Percentiles rank a stretch among this genome's conserved stretches.
Evolutionary conservation across 2,113 vertebrate genomes (phyloP).

Genomic region (Conger conger): DNA sequence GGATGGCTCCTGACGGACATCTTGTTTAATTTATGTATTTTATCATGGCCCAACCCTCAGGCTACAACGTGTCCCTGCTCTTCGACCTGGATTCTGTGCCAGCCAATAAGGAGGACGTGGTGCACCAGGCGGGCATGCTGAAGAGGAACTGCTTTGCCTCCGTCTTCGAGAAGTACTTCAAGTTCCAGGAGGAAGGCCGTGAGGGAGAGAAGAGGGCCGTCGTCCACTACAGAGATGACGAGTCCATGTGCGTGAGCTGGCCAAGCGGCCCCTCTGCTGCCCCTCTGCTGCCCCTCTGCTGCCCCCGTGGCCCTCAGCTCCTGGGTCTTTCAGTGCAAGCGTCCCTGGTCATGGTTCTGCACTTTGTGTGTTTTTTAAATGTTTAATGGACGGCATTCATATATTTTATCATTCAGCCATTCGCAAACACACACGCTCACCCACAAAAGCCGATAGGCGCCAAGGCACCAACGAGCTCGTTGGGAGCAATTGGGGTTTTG

Average conservation of each 20-base stretch:
- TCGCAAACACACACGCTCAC: no score
- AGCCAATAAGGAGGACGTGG: conserved; percentile 79
- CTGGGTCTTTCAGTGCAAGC: no score
- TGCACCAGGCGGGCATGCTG: conserved; percentile 80
- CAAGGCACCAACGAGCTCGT: no score
- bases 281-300: no score
- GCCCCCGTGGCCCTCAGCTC: no score
- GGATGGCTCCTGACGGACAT: not conserved
- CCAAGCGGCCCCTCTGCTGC: no score
- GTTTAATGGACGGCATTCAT: no score
- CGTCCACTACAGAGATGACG: conserved; percentile 97
- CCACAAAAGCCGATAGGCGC: no score
- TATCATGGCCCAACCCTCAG: conserved; percentile 50
- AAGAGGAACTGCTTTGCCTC: conserved; percentile 97
- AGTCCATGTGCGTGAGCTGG: conserved; percentile 84
- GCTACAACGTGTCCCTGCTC: conserved; percentile 86
- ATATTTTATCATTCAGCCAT: no score
- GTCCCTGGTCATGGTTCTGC: no score
- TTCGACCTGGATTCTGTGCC: conserved; percentile 91
- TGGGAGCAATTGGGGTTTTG: no score
- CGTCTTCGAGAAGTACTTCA: conserved; percentile 98
- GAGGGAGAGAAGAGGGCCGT: conserved; percentile 93
- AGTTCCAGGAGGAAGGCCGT: conserved; percentile 95
- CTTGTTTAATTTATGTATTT: not conserved
- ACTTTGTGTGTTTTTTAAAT: no score